Percentiles rank a stretch among this genome's conserved stretches.
Conservation (phyloP, 2,888 invertebrate genomes). For the Nysson spinosus region DNA sequence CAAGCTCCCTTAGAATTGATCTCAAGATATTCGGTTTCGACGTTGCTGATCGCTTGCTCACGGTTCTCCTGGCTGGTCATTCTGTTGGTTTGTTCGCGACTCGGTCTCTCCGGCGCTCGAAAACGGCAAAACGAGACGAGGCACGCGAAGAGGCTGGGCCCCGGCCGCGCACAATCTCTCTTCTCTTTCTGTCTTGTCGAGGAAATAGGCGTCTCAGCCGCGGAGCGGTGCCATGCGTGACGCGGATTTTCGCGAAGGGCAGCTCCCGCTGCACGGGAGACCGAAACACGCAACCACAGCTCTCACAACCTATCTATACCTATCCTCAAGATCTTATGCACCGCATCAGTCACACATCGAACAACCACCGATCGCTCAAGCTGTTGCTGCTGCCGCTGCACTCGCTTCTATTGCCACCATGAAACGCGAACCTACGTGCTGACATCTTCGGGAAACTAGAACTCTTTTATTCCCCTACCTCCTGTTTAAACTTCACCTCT, state of each 20-base stretch:
- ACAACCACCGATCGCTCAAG: slow-evolving; percentile 41
- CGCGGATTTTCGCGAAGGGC: slow-evolving; percentile 44
- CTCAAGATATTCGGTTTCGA: slow-evolving; percentile 87
- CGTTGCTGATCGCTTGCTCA: slow-evolving; percentile 75
- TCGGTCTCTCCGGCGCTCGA: slow-evolving; percentile 36
- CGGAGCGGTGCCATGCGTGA: slow-evolving; percentile 52
- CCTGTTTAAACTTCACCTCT: background rate
- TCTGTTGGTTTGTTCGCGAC: slow-evolving; percentile 45
- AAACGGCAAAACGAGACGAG: slow-evolving; percentile 46
- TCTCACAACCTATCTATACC: slow-evolving; percentile 11
- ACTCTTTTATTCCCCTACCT: slow-evolving; percentile 14
- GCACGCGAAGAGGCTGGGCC: slow-evolving; percentile 57
- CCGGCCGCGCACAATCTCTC: slow-evolving; percentile 43
- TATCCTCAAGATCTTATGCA: slow-evolving; percentile 20
- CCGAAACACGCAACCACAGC: slow-evolving; percentile 34
- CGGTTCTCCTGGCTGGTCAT: slow-evolving; percentile 63
- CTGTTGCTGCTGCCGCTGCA: slow-evolving; percentile 36
- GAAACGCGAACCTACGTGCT: slow-evolving; percentile 50
- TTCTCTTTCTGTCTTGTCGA: slow-evolving; percentile 36
- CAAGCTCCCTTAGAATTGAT: slow-evolving; percentile 85
- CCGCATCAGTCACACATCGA: slow-evolving; percentile 28
- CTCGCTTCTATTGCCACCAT: slow-evolving; percentile 29
- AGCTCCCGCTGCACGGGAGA: slow-evolving; percentile 38
- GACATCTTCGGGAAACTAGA: slow-evolving; percentile 49
- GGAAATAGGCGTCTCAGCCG: slow-evolving; percentile 48